phyloP scores from a whole-genome alignment of 2,113 vertebrate genomes.

The Uria lomvia region DNA sequence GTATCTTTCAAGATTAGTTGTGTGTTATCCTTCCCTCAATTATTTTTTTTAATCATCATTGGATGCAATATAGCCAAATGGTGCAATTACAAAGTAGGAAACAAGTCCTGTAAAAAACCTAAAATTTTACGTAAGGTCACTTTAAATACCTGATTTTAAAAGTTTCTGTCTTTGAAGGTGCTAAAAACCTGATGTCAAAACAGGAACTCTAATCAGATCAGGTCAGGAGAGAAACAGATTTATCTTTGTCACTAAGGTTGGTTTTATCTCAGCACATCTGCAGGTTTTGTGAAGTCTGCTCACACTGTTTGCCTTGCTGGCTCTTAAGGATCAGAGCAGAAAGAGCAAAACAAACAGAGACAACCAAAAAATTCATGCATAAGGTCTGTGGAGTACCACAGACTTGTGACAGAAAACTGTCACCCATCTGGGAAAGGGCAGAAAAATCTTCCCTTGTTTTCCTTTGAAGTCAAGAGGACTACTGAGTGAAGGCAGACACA shows the following conservation, averaged over 20 bases:
- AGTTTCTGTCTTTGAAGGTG: background rate
- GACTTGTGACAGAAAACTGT: background rate
- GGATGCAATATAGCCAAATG: background rate
- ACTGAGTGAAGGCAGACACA: background rate
- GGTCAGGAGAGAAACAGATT: background rate
- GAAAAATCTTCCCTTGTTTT: background rate
- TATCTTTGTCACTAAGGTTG: background rate
- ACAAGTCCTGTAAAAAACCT: background rate
- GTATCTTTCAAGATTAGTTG: background rate
- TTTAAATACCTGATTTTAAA: background rate
- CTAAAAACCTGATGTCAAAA: background rate
- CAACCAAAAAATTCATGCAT: background rate
- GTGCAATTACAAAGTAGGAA: background rate
- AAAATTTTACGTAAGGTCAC: background rate
- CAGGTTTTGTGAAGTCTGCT: background rate
- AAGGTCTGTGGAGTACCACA: background rate
- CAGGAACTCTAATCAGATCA: background rate
- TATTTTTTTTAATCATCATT: background rate
- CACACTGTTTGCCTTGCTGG: background rate
- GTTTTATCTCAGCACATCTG: background rate
- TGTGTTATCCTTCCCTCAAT: background rate
- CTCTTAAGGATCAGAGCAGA: background rate
- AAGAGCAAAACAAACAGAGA: background rate
- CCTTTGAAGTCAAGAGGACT: background rate
- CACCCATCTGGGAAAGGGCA: background rate